Evolutionary conservation across 2,113 vertebrate species (phyloP).

Genomic region (Hippolais icterina): DNA sequence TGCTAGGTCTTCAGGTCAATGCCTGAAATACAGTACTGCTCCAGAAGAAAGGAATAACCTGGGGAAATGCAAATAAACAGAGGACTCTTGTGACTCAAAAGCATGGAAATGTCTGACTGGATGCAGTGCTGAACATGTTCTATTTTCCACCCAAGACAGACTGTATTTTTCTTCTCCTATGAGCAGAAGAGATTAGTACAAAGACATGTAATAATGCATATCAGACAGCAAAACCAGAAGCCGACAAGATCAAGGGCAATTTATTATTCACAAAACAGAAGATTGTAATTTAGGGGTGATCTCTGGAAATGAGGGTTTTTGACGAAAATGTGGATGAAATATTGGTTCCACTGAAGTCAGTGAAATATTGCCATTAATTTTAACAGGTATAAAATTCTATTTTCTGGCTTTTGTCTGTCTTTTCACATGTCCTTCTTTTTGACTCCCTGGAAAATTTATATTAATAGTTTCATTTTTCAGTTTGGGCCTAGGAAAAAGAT

Average conservation of each 20-base stretch:
- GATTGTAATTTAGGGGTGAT: not conserved
- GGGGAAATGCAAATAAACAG: not conserved
- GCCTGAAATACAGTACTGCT: not conserved
- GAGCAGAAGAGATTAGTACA: not conserved
- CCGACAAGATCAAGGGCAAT: not conserved
- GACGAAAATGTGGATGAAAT: not conserved
- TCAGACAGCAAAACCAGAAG: not conserved
- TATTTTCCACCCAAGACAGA: not conserved
- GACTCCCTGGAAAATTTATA: not conserved
- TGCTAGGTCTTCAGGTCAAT: not conserved
- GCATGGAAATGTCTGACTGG: not conserved
- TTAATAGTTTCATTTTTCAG: not conserved
- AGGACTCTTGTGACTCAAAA: not conserved
- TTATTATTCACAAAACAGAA: not conserved
- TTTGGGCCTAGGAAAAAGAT: not conserved
- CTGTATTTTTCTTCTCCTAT: not conserved
- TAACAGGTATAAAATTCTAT: not conserved
- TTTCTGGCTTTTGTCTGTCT: not conserved
- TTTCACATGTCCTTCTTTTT: not conserved
- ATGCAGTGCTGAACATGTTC: not conserved
- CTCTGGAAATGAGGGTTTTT: not conserved
- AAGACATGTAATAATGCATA: not conserved
- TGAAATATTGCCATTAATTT: not conserved
- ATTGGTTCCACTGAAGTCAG: not conserved
- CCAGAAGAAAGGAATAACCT: not conserved